Evolutionary conservation across 2,113 vertebrate species (phyloP).

Genomic region (Mus pahari): DNA sequence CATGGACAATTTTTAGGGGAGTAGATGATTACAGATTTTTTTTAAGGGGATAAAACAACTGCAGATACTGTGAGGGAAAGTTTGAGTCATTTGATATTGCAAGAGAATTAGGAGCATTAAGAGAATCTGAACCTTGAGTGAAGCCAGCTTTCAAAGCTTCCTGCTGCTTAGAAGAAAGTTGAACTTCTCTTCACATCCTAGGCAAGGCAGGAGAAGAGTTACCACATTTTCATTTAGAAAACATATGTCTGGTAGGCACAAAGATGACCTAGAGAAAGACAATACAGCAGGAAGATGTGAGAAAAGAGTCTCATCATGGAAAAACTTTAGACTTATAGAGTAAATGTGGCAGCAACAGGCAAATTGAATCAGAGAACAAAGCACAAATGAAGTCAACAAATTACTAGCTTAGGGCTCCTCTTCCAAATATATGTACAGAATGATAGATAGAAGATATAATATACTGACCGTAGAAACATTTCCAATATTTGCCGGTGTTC

Average conservation of each 20-base stretch:
- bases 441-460: not conserved
- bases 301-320: not conserved
- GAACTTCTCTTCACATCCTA: not conserved
- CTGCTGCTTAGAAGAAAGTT: not conserved
- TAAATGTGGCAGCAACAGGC: not conserved
- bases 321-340: not conserved
- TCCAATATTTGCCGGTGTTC: not conserved
- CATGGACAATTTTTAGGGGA: not conserved
- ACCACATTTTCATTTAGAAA: conserved; percentile 29
- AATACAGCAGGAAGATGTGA: not conserved
- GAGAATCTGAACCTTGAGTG: conserved; percentile 6
- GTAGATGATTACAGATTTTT: not conserved
- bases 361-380: not conserved
- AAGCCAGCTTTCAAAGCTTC: not conserved
- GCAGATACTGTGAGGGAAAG: not conserved
- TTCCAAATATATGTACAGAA: not conserved
- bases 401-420: not conserved
- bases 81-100: not conserved
- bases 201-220: not conserved
- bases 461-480: not conserved
- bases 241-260: not conserved
- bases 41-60: conserved; percentile 23
- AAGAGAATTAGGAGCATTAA: not conserved
- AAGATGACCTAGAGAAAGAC: not conserved
- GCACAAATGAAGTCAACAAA: not conserved